Evolutionary conservation across 2,797 vertebrate genomes (phyloP).

Genomic region (Channallabes apus): DNA sequence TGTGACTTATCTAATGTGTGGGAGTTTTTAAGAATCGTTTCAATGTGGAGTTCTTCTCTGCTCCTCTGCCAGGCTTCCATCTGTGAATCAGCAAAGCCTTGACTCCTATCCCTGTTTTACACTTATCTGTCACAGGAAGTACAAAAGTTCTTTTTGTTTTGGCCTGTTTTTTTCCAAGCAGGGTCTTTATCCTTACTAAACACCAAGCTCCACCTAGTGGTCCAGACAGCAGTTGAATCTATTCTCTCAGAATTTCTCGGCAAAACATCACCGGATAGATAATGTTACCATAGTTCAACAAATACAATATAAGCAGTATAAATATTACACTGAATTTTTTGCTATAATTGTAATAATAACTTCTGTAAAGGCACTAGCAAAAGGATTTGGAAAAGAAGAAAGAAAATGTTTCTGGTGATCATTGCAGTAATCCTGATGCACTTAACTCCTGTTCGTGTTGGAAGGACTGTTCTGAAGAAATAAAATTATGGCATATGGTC

Average conservation of each 20-base stretch:
- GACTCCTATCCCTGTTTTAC: slow-evolving; percentile 65
- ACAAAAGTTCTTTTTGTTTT: slow-evolving; percentile 62
- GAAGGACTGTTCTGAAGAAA: background rate
- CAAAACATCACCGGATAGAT: background rate
- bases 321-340: background rate
- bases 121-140: slow-evolving; percentile 74
- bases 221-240: background rate
- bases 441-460: background rate
- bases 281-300: background rate
- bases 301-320: background rate
- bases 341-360: background rate
- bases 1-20: slow-evolving; percentile 3
- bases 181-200: slow-evolving; percentile 44
- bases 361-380: background rate
- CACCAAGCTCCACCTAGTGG: slow-evolving; percentile 66
- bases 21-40: slow-evolving; percentile 30
- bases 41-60: slow-evolving; percentile 45
- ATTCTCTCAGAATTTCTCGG: background rate
- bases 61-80: slow-evolving; percentile 47
- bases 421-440: background rate
- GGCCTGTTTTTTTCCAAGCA: slow-evolving; percentile 38
- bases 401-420: background rate
- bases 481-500: background rate
- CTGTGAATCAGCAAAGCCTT: slow-evolving; percentile 63
- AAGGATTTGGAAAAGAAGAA: background rate